Conservation (phyloP, 2,888 invertebrate genomes). For the Erebia epiphron region DNA sequence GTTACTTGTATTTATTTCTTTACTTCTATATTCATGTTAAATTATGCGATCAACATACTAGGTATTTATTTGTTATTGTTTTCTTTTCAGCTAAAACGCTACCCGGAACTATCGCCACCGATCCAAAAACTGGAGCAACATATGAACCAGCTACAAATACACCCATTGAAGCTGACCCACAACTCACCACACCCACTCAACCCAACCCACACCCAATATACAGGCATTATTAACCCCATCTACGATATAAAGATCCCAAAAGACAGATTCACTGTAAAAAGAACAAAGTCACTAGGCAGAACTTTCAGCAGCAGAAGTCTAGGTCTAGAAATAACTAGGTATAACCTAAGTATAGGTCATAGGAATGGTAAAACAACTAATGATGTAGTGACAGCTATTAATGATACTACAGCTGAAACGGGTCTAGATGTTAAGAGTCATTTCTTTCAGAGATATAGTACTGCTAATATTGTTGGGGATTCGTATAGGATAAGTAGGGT, state of each 20-base stretch:
- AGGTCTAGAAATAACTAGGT: conserved; percentile 63
- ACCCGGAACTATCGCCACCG: conserved; percentile 56
- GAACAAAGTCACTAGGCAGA: conserved; percentile 70
- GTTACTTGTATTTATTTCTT: too few species aligned
- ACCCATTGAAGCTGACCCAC: conserved; percentile 22
- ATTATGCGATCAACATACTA: too few species aligned
- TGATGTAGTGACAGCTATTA: conserved; percentile 71
- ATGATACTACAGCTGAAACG: conserved; percentile 62
- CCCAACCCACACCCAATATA: conserved; percentile 48
- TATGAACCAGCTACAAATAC: conserved; percentile 40
- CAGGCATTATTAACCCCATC: conserved; percentile 72
- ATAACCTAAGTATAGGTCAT: conserved; percentile 67
- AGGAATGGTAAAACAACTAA: conserved; percentile 63
- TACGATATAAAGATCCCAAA: conserved; percentile 70
- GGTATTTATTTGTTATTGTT: not conserved
- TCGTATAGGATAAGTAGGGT: conserved; percentile 66
- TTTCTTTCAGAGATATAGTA: conserved; percentile 63
- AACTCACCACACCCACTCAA: conserved; percentile 39
- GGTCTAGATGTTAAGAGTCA: conserved; percentile 63
- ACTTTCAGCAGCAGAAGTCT: conserved; percentile 61
- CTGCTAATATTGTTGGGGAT: conserved; percentile 67
- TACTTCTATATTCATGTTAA: too few species aligned
- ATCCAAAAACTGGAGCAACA: conserved; percentile 50
- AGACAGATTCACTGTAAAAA: conserved; percentile 68
- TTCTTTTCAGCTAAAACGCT: conserved; percentile 28